Percentiles rank a stretch among this genome's conserved stretches.
Conservation (phyloP, 2,113 vertebrate genomes). For the Irena cyanogastra region DNA sequence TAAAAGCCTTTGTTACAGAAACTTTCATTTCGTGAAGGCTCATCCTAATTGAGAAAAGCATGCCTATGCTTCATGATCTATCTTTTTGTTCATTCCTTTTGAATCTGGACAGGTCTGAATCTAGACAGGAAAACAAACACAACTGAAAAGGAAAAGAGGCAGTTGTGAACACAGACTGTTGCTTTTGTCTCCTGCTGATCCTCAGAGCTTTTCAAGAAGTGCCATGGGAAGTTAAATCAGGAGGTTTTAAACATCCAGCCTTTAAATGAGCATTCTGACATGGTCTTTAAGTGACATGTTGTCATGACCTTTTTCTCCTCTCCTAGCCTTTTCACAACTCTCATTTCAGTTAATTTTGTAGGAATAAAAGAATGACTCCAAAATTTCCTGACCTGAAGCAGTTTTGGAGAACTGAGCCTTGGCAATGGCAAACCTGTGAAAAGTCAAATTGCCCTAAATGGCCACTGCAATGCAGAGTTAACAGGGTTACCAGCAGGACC, state of each 20-base stretch:
- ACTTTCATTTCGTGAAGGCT: background rate
- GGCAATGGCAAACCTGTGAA: background rate
- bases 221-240: background rate
- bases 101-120: background rate
- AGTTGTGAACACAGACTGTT: background rate
- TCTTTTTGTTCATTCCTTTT: background rate
- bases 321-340: background rate
- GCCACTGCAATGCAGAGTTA: background rate
- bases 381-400: background rate
- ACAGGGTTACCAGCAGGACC: background rate
- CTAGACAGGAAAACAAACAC: background rate
- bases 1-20: constrained; percentile 36
- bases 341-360: background rate
- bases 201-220: background rate
- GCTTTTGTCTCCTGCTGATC: background rate
- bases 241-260: background rate
- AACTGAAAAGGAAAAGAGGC: background rate
- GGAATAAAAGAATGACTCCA: background rate
- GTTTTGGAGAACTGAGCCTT: background rate
- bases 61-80: background rate
- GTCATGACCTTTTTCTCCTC: background rate
- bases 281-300: background rate
- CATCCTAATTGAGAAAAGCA: background rate
- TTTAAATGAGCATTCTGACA: background rate
- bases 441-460: background rate